Percentiles rank a stretch among this genome's conserved stretches.
Conservation (phyloP, 2,888 invertebrate genomes). For the Pandemis cinnamomeana region DNA sequence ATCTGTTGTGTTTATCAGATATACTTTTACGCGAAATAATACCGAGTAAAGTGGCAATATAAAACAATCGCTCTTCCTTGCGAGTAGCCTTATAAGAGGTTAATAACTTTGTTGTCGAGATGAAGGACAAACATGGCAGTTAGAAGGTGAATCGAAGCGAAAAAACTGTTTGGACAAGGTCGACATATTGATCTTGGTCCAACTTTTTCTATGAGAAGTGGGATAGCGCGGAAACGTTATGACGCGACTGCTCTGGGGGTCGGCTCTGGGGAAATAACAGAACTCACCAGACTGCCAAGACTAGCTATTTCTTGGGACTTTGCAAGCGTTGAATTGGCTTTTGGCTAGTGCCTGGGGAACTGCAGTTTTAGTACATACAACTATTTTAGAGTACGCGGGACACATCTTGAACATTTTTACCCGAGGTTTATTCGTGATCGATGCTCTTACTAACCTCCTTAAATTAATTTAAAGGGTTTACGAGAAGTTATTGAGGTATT, state of each 20-base stretch:
- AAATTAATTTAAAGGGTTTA: too few species aligned
- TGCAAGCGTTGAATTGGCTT: constrained; percentile 8
- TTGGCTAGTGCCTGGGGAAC: not conserved
- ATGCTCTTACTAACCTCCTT: too few species aligned
- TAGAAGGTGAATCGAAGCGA: constrained; percentile 20
- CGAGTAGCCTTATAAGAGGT: constrained; percentile 28
- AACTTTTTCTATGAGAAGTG: constrained; percentile 4
- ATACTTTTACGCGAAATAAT: constrained; percentile 13
- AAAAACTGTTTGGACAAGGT: constrained; percentile 23
- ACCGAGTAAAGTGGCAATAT: constrained; percentile 38
- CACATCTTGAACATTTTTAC: not conserved
- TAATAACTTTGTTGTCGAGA: constrained; percentile 37
- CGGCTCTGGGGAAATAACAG: constrained; percentile 18
- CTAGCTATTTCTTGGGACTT: constrained; percentile 4
- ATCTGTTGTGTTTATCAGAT: not conserved
- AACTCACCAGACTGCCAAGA: constrained; percentile 1
- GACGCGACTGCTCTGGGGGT: constrained; percentile 3
- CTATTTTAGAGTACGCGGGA: not conserved
- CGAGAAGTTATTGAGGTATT: too few species aligned
- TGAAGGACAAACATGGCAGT: constrained; percentile 27
- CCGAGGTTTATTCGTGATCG: not conserved
- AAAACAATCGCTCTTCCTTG: constrained; percentile 25
- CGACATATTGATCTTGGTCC: constrained; percentile 25
- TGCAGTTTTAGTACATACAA: not conserved
- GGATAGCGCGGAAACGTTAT: not conserved